Conservation (phyloP, 2,113 vertebrate species). For the Clarias gariepinus region DNA sequence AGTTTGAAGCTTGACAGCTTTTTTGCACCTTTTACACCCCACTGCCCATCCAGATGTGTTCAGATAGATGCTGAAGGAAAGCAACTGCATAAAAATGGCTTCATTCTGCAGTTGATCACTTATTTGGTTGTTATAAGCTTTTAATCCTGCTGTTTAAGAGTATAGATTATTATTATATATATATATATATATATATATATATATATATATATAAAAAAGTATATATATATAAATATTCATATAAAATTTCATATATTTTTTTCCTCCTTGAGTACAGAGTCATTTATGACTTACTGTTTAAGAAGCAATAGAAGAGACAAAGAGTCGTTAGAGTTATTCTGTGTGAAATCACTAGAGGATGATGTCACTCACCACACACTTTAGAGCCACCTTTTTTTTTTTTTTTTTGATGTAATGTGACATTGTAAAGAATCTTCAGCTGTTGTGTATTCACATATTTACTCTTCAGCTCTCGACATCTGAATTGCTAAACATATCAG, state of each 20-base stretch:
- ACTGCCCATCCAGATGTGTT: background rate
- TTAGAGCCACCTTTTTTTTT: background rate
- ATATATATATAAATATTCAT: conserved; percentile 59
- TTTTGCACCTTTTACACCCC: conserved; percentile 53
- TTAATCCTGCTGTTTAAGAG: conserved; percentile 68
- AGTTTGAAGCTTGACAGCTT: conserved; percentile 59
- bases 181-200: too few species aligned
- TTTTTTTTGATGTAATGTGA: background rate
- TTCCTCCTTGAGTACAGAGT: conserved; percentile 74
- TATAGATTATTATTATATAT: conserved; percentile 61
- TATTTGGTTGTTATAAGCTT: conserved; percentile 65
- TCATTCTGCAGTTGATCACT: conserved; percentile 54
- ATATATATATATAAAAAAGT: conserved; percentile 60
- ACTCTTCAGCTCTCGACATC: background rate
- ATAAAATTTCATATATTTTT: conserved; percentile 57
- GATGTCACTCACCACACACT: background rate
- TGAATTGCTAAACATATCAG: background rate
- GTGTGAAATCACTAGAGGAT: conserved; percentile 25
- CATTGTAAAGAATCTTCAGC: background rate
- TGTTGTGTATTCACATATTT: conserved; percentile 16
- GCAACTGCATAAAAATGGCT: conserved; percentile 68
- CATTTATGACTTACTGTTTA: conserved; percentile 80
- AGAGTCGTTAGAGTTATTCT: conserved; percentile 23
- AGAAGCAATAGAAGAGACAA: conserved; percentile 54
- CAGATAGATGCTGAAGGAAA: conserved; percentile 36